These are phyloP conservation scores for Acrobasis consociella DNA, from an alignment of 2,888 invertebrate species.

Conservation along the genomic window DNA sequence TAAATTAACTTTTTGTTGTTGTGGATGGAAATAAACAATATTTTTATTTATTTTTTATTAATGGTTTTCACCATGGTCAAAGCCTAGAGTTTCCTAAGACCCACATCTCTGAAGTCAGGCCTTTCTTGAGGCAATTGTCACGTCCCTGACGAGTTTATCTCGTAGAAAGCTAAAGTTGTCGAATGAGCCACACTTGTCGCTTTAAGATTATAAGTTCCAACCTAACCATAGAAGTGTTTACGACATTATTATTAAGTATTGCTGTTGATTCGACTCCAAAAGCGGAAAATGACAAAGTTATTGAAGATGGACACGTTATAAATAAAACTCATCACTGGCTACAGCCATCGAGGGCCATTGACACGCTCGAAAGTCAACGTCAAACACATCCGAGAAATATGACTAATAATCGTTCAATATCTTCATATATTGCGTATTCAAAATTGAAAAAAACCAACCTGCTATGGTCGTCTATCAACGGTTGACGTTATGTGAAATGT, in stretches of 20 bases:
- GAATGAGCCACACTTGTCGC: too few relatives aligned
- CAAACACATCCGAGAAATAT: slow-evolving; percentile 51
- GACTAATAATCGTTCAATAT: slow-evolving; percentile 78
- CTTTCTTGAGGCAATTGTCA: too few relatives aligned
- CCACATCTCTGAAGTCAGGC: too few relatives aligned
- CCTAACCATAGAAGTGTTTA: neutral
- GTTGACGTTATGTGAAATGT: slow-evolving; percentile 64
- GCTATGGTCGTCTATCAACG: slow-evolving; percentile 76
- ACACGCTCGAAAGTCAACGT: slow-evolving; percentile 49
- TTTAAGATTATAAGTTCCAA: too few relatives aligned
- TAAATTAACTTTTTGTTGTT: too few relatives aligned
- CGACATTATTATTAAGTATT: neutral
- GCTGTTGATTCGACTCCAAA: slow-evolving; percentile 3
- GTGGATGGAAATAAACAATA: too few relatives aligned
- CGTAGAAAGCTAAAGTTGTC: too few relatives aligned
- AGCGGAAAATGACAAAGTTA: slow-evolving; percentile 5
- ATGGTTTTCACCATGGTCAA: too few relatives aligned
- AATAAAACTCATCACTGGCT: slow-evolving; percentile 25
- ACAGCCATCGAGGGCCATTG: slow-evolving; percentile 35
- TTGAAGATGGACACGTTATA: slow-evolving; percentile 16
- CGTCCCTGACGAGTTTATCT: too few relatives aligned
- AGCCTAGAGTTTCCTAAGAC: too few relatives aligned
- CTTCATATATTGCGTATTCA: slow-evolving; percentile 74
- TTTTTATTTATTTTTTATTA: too few relatives aligned
- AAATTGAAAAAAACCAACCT: slow-evolving; percentile 59